These are phyloP conservation scores for Halcyon chelicuti DNA, from an alignment of 2,797 vertebrate species.

Conservation along the genomic window DNA sequence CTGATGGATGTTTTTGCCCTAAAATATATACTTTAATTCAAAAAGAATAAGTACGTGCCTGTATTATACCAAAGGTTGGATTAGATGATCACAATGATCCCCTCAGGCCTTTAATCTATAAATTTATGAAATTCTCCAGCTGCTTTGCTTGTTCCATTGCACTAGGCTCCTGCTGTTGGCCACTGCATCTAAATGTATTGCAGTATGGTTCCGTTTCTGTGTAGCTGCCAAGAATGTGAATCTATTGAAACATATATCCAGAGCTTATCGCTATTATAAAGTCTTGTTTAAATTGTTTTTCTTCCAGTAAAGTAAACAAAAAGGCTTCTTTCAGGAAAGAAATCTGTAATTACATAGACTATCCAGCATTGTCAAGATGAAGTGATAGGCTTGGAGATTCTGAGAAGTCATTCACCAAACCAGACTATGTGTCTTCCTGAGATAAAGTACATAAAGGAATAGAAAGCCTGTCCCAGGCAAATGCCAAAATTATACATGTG, in stretches of 20 bases:
- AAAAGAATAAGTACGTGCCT: not conserved
- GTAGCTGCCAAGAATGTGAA: not conserved
- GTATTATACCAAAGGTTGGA: slow-evolving; percentile 12
- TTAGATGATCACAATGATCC: not conserved
- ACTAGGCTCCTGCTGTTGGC: not conserved
- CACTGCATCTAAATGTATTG: not conserved
- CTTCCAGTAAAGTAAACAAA: not conserved
- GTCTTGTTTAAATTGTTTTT: not conserved
- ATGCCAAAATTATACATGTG: not conserved
- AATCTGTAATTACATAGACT: not conserved
- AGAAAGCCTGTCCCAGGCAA: not conserved
- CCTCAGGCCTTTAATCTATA: slow-evolving; percentile 14
- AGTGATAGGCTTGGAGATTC: not conserved
- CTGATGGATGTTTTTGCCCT: not conserved
- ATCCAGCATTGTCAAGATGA: not conserved
- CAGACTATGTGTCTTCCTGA: not conserved
- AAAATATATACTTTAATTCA: slow-evolving; percentile 31
- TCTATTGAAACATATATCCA: not conserved
- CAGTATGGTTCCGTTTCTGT: not conserved
- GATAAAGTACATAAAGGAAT: not conserved
- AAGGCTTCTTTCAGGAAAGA: not conserved
- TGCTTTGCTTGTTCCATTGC: slow-evolving; percentile 1
- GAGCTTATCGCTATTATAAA: not conserved
- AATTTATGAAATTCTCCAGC: not conserved
- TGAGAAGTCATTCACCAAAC: not conserved